A percentile compares a stretch with the other conserved stretches of the same genome.
phyloP scores from a whole-genome alignment of 2,113 vertebrate species.

The Ifrita kowaldi region DNA sequence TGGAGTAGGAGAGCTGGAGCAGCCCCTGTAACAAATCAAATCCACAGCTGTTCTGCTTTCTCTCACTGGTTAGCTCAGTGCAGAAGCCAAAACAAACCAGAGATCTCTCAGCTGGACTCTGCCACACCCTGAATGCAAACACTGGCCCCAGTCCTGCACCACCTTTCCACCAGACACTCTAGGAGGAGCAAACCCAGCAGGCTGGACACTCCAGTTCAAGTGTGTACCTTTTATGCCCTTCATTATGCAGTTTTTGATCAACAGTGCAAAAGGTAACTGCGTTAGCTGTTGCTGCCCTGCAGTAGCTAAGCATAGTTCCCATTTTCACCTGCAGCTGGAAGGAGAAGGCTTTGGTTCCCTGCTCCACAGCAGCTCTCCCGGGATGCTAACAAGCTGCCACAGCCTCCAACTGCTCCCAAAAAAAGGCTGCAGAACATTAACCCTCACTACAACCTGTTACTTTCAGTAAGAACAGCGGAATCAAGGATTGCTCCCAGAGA shows the following conservation, averaged over 20 bases:
- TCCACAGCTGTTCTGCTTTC: neutral
- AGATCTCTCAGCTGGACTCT: neutral
- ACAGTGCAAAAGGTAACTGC: neutral
- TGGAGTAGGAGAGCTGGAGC: neutral
- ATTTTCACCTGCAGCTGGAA: neutral
- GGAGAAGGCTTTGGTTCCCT: neutral
- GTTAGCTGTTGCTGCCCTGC: neutral
- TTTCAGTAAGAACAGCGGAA: neutral
- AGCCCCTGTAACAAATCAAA: neutral
- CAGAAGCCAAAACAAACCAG: neutral
- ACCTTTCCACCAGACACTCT: neutral
- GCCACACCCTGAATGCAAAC: neutral
- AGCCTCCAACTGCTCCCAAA: neutral
- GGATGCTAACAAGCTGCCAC: neutral
- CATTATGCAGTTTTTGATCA: neutral
- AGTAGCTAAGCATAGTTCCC: accelerated
- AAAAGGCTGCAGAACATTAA: neutral
- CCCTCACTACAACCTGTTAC: neutral
- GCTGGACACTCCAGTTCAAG: neutral
- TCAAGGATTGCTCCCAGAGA: neutral
- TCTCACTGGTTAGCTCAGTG: neutral
- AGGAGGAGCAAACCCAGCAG: neutral
- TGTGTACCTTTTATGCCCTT: neutral
- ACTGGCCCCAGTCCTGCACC: neutral
- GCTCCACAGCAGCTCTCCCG: neutral